phyloP scores from a whole-genome alignment of 2,888 invertebrate species.

The Cantharis nigra region DNA sequence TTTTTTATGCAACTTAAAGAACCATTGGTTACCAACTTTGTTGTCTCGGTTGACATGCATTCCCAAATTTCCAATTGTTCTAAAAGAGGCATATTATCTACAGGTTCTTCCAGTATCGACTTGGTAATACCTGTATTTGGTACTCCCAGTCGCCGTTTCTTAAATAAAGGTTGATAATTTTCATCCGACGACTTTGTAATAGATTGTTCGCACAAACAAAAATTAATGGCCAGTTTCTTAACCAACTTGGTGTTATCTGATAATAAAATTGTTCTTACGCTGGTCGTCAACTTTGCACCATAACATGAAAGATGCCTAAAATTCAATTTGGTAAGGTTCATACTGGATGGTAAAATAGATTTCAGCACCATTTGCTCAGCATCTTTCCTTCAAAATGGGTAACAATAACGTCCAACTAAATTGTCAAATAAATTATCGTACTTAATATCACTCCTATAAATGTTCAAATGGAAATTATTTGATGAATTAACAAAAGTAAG shows the following conservation, averaged over 20 bases:
- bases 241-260: background rate
- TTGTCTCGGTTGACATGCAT: background rate
- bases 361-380: background rate
- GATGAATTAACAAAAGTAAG: background rate
- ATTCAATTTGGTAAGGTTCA: background rate
- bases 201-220: background rate
- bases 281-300: background rate
- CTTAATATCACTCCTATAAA: background rate
- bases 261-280: background rate
- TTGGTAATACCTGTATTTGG: too few relatives aligned
- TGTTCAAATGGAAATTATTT: background rate
- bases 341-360: background rate
- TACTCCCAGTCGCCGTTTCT: too few relatives aligned
- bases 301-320: background rate
- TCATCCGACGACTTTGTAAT: too few relatives aligned
- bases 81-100: background rate
- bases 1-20: conserved; percentile 1
- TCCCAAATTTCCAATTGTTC: conserved; percentile 10
- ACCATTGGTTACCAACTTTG: background rate
- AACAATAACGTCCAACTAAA: background rate
- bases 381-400: conserved; percentile 1
- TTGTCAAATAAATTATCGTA: background rate
- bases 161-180: too few relatives aligned
- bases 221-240: conserved; percentile 11
- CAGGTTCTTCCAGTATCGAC: too few relatives aligned